Conservation (phyloP, 1,140 invertebrate species). For the Caenorhabditis inopinata region DNA sequence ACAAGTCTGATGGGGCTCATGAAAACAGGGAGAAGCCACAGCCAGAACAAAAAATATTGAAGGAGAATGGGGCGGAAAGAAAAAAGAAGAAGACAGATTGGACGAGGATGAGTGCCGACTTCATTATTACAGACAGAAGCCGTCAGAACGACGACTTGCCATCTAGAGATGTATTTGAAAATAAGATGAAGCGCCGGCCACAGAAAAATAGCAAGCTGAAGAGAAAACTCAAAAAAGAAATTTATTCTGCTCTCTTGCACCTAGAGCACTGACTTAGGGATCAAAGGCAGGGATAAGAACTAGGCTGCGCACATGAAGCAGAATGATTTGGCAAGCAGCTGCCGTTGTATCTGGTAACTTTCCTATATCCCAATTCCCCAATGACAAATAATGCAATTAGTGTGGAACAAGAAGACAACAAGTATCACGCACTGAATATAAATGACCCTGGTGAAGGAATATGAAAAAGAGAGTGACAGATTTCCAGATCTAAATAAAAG, state of each 20-base stretch:
- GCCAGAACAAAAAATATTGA: conserved; percentile 27
- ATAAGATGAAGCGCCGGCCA: neutral
- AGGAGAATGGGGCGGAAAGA: conserved; percentile 25
- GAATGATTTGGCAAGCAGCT: neutral
- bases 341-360: conserved; percentile 4
- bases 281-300: neutral
- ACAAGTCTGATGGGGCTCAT: conserved; percentile 32
- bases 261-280: neutral
- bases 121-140: conserved; percentile 30
- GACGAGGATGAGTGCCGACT: conserved; percentile 23
- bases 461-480: neutral
- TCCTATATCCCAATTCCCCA: neutral
- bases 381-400: conserved; percentile 28
- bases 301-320: neutral
- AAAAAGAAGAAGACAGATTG: conserved; percentile 20
- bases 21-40: conserved; percentile 24
- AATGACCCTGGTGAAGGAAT: neutral
- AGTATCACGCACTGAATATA: conserved; percentile 32
- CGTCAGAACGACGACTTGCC: neutral
- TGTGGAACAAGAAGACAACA: conserved; percentile 7
- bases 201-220: neutral
- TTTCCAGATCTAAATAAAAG: neutral
- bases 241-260: conserved; percentile 28
- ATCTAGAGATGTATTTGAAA: neutral
- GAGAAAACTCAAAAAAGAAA: neutral